Percentiles rank a stretch among this genome's conserved stretches.
Conservation (phyloP, 2,888 invertebrate species). For the Lepeophtheirus nordmannii region DNA sequence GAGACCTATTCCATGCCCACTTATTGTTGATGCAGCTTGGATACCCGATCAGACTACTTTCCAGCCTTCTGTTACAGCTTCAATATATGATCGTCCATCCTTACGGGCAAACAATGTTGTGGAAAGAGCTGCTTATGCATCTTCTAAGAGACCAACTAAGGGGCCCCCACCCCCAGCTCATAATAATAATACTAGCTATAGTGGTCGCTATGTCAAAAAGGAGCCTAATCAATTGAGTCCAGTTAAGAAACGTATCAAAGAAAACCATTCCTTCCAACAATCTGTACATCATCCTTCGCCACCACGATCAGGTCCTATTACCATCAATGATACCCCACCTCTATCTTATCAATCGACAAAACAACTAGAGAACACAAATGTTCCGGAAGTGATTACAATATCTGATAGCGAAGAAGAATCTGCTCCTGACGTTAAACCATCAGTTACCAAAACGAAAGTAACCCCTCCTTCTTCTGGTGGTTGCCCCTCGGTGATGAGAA, state of each 20-base stretch:
- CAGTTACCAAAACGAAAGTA: neutral
- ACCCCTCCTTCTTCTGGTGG: slow-evolving; percentile 18
- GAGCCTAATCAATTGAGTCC: slow-evolving; percentile 58
- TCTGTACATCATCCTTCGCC: slow-evolving; percentile 27
- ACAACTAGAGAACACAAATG: neutral
- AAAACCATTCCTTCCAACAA: slow-evolving; percentile 52
- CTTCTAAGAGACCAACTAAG: slow-evolving; percentile 19
- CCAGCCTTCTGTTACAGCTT: slow-evolving; percentile 5
- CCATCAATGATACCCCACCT: slow-evolving; percentile 74
- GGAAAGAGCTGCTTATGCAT: slow-evolving; percentile 14
- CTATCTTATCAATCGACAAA: neutral
- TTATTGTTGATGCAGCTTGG: slow-evolving; percentile 12
- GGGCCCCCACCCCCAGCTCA: slow-evolving; percentile 10
- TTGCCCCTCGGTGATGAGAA: slow-evolving; percentile 28
- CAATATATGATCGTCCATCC: slow-evolving; percentile 12
- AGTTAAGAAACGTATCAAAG: slow-evolving; percentile 90
- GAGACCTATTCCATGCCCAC: slow-evolving; percentile 29
- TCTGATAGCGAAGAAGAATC: slow-evolving; percentile 85
- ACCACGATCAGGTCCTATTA: slow-evolving; percentile 51
- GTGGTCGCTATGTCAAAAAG: slow-evolving; percentile 25
- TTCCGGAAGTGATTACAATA: slow-evolving; percentile 63
- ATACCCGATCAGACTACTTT: slow-evolving; percentile 3
- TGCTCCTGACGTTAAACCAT: slow-evolving; percentile 31
- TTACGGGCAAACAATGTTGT: neutral
- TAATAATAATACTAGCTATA: slow-evolving; percentile 9